Evolutionary conservation across 2,113 vertebrate species (phyloP).

Genomic region (Isichthys henryi): DNA sequence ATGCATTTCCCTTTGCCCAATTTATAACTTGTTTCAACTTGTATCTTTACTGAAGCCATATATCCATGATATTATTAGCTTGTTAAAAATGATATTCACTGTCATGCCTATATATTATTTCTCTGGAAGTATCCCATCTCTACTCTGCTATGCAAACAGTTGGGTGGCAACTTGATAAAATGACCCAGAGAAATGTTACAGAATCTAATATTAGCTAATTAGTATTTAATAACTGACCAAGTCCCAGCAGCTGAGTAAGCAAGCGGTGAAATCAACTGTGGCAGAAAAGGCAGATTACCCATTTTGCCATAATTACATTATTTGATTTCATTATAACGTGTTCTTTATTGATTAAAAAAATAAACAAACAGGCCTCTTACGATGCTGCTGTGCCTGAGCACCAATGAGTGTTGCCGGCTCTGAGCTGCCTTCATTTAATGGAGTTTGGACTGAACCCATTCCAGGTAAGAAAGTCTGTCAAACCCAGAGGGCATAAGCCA

Average conservation of each 20-base stretch:
- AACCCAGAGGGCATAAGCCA: background rate
- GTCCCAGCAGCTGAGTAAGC: background rate
- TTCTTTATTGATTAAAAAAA: background rate
- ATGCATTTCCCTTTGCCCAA: background rate
- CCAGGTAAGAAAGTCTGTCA: background rate
- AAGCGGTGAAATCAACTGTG: background rate
- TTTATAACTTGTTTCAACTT: background rate
- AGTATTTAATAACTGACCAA: background rate
- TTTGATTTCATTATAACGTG: background rate
- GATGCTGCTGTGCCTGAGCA: background rate
- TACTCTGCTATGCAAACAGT: background rate
- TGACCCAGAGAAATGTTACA: background rate
- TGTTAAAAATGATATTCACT: background rate
- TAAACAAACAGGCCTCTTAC: background rate
- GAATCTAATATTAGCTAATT: slow-evolving; percentile 3
- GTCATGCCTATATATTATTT: background rate
- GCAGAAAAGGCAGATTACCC: background rate
- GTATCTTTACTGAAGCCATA: background rate
- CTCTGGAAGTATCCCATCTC: background rate
- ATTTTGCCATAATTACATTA: background rate
- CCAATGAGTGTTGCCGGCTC: background rate
- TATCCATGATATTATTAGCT: background rate
- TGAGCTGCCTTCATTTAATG: background rate
- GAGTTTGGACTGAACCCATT: background rate
- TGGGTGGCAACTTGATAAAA: background rate